Conservation (phyloP, 2,888 invertebrate genomes). For the Odontomyia ornata region DNA sequence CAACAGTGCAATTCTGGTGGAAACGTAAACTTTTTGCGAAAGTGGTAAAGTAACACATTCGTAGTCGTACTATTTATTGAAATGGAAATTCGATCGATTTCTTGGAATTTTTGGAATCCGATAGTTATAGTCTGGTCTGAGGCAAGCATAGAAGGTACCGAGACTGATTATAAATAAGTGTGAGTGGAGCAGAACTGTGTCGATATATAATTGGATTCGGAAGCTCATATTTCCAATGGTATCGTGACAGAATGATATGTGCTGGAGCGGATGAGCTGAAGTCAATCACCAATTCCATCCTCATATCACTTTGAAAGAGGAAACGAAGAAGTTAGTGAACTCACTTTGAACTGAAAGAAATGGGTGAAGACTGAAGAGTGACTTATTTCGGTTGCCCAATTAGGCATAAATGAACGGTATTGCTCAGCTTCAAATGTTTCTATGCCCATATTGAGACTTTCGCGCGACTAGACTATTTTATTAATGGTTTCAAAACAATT, state of each 20-base stretch:
- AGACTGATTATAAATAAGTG: neutral
- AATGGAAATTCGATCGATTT: neutral
- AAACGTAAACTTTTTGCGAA: neutral
- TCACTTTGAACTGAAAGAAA: no score
- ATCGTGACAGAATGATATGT: neutral
- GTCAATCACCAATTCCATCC: no score
- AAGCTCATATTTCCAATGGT: neutral
- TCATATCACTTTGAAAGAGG: no score
- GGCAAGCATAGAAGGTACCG: neutral
- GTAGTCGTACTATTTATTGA: neutral
- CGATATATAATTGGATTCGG: slow-evolving; percentile 3
- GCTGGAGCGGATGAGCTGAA: no score
- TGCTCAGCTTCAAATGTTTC: no score
- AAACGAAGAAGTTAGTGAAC: no score
- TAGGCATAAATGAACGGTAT: no score
- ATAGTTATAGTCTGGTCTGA: neutral
- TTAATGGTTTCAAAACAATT: no score
- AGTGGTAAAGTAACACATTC: neutral
- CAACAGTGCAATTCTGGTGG: neutral
- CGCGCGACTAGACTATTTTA: no score
- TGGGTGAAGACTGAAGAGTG: no score
- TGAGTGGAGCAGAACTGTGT: neutral
- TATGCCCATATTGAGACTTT: no score
- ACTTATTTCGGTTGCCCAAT: no score
- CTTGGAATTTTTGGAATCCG: neutral